Evolutionary conservation across 1,140 invertebrate species (phyloP), one percentile per base, ranked within the genome.

Genomic region (Formica exsecta): DNA sequence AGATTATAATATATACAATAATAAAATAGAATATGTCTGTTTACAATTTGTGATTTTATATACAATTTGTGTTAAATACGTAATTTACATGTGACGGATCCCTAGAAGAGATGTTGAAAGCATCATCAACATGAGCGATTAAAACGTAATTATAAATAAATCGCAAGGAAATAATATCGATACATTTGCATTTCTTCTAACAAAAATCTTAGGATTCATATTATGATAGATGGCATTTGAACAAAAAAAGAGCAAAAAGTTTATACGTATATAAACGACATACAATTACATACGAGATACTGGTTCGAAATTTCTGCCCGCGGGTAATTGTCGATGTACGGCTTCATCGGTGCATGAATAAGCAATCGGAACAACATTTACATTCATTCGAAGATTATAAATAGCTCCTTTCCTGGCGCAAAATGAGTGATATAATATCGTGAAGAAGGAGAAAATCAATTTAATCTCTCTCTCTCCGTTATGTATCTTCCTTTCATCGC

Each of bases 1-100:
- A 38, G 22, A 65, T 73, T 81, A 44, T n/a, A 71, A 11, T 90
- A 90, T 90, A 57, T 89, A 90, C 86, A 90, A 62, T 75, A 80
- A 87, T 84, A 90, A 87, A 89, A 89, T 89, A 89, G 13, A 48
- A 29, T 80, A 65, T 41, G 38, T 65, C 11, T 87, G 64, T 90
- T 80, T 90, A 90, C 89, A 90, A 85, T 75, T 74, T 54, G 25
- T 48, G 68, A 73, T 64, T 7, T 54, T 89, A 87, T 89, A 44
- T 85, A 89, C 87, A 87, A 48, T 70, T 79, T 8, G 75, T 51
- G 51, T 54, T 79, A 79, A 57, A 79, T 68, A 79, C 0, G 64
- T 44, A 57, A 88, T 83, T 86, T 80, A 88, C 44, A 79, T 38
- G 29, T 16, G 25, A 85, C 29, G 36, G 38, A 77, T 51, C 32